Evolutionary conservation across 2,888 invertebrate species (phyloP), one percentile per base, ranked within the genome.

Genomic region (Laspeyria flexula): DNA sequence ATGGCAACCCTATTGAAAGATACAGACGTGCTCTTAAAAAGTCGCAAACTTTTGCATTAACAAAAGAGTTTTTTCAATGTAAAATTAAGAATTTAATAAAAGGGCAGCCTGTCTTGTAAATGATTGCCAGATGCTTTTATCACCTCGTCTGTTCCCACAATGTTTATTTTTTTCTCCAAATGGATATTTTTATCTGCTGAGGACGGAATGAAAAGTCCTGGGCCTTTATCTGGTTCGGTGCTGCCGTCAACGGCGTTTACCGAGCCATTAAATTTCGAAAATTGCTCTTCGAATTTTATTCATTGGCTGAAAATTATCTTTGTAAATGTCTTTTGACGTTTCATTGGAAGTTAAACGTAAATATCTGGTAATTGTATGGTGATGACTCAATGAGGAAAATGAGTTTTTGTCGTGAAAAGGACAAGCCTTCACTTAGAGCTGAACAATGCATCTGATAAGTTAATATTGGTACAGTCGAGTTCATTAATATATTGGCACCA

Each of bases 71-170:
- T 29, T 52, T 50, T 35, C 31, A 60, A 56, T 56, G 43, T 56
- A 39, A 37, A 56, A 65, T 67, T 63, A 60, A 67, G 63, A 55
- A 52, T 60, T 48, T 60, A 53, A 60, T 55, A 65, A 66, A 69
- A 45, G 23, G 5, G 5, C 15, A 43, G 27, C 39, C 10, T 23
- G 37, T 15, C 43, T 55, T 45, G 31, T 65, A 46, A 65, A 65
- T 69, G 60, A 65, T 60, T 60, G 60, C 56, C 47, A 52, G 60
- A 38, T 50, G 60, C 54, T 65, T 65, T 65, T 60, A 60, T 65
- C 57, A 56, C 50, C 40, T 49, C 47, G 46, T 43, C 46, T 13
- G 23, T 15, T 40, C 33, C 33, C 40, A 49, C 55, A 50, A 34
- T 67, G 60, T 67, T 62, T 63, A 43, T 50, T 39, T 63, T 55